These are phyloP conservation scores for Latrodectus geometricus DNA, from an alignment of 1,140 invertebrate species.

Conservation along the genomic window DNA sequence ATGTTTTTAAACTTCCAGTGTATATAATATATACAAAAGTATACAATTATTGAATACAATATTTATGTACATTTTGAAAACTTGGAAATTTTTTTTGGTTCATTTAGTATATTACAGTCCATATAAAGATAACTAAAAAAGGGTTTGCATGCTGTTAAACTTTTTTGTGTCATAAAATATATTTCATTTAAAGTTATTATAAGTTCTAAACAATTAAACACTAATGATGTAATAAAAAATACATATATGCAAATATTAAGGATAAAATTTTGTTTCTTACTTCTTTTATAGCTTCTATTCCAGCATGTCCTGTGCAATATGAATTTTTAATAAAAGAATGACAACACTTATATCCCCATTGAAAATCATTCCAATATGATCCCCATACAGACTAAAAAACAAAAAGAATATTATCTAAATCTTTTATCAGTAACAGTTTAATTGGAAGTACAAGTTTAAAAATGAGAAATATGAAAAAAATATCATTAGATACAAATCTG, in stretches of 20 bases:
- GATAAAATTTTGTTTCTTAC: constrained; percentile 47
- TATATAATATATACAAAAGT: too few relatives aligned
- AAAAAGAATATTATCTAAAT: neutral
- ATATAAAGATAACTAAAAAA: too few relatives aligned
- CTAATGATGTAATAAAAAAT: too few relatives aligned
- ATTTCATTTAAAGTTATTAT: neutral
- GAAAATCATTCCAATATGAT: constrained; percentile 90
- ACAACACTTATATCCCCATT: constrained; percentile 98
- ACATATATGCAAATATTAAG: neutral
- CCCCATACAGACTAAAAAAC: constrained; percentile 84
- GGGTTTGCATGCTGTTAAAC: neutral
- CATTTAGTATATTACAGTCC: too few relatives aligned
- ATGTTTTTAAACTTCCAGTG: too few relatives aligned
- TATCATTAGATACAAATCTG: too few relatives aligned
- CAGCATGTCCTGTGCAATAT: constrained; percentile 82
- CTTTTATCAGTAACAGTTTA: too few relatives aligned
- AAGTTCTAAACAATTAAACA: neutral
- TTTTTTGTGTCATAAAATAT: neutral
- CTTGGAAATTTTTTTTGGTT: too few relatives aligned
- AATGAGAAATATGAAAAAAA: too few relatives aligned
- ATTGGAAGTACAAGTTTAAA: too few relatives aligned
- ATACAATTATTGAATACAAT: too few relatives aligned
- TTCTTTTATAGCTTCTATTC: constrained; percentile 70
- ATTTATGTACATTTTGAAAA: too few relatives aligned
- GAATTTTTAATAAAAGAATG: constrained; percentile 89